A percentile compares a stretch with the other conserved stretches of the same genome.
phyloP scores from a whole-genome alignment of 2,888 invertebrate genomes.

The Folsomia manolachei region DNA sequence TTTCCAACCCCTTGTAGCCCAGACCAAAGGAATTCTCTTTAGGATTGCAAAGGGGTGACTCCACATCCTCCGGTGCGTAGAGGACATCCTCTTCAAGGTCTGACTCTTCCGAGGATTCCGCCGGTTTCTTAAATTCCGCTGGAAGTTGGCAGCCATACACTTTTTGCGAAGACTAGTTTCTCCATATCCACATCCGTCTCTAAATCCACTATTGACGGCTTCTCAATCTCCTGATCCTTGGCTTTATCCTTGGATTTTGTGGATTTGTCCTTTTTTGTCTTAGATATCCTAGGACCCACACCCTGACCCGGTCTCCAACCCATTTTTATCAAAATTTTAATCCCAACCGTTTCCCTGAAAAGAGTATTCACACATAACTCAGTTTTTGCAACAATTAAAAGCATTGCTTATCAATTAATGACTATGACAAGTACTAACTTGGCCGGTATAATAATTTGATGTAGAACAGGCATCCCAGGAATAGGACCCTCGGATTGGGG shows the following conservation, averaged over 20 bases:
- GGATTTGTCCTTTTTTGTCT: slow-evolving; percentile 42
- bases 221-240: slow-evolving; percentile 6
- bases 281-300: slow-evolving; percentile 64
- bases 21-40: slow-evolving; percentile 81
- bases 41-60: slow-evolving; percentile 66
- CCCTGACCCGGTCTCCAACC: slow-evolving; percentile 92
- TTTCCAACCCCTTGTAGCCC: slow-evolving; percentile 71
- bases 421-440: too few relatives aligned
- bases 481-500: slow-evolving; percentile 56
- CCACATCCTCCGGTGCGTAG: slow-evolving; percentile 78
- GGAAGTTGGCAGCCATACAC: slow-evolving; percentile 57
- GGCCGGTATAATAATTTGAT: slow-evolving; percentile 67
- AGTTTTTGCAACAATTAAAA: too few relatives aligned
- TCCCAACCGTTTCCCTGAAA: slow-evolving; percentile 81
- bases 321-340: slow-evolving; percentile 79
- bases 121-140: slow-evolving; percentile 27
- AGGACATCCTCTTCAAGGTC: slow-evolving; percentile 43
- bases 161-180: slow-evolving; percentile 25
- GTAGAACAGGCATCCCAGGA: slow-evolving; percentile 68
- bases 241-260: slow-evolving; percentile 7
- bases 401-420: too few relatives aligned
- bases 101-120: slow-evolving; percentile 42
- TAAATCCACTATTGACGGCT: slow-evolving; percentile 9
- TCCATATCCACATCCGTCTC: not conserved
- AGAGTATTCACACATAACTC: slow-evolving; percentile 17